Evolutionary conservation across 2,113 vertebrate genomes (phyloP).

Genomic region (Upupa epops): DNA sequence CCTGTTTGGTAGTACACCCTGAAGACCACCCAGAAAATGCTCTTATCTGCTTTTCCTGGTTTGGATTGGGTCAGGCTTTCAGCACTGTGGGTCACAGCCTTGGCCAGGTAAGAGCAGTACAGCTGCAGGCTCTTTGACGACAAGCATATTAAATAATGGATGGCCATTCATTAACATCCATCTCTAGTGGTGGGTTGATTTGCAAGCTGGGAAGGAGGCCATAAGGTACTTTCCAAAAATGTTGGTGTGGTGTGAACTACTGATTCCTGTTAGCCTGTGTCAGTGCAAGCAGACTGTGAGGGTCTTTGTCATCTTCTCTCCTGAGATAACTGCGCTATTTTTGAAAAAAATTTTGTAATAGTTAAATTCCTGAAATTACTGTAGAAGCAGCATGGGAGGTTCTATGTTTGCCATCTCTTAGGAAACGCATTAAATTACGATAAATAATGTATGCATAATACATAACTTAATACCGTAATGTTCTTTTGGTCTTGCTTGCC

Average conservation of each 20-base stretch:
- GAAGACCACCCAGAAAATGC: background rate
- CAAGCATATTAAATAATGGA: conserved; percentile 27
- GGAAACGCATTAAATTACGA: conserved; percentile 32
- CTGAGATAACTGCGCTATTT: background rate
- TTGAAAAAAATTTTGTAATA: background rate
- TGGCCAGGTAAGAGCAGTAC: background rate
- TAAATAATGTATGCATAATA: conserved; percentile 48
- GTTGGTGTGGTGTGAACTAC: accelerated
- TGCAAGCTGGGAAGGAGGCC: background rate
- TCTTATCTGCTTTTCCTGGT: background rate
- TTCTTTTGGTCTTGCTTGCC: conserved; percentile 24
- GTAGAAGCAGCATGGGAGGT: background rate
- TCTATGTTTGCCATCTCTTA: background rate
- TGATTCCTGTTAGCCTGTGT: background rate
- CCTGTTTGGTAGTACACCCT: background rate
- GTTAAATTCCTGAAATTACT: background rate
- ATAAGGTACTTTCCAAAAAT: background rate
- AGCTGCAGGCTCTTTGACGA: background rate
- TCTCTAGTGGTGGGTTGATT: background rate
- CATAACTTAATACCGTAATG: conserved; percentile 23
- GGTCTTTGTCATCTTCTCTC: accelerated
- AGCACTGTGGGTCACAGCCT: background rate
- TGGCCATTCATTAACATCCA: background rate
- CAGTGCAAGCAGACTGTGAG: background rate
- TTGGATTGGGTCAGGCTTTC: background rate